A percentile compares a stretch with the other conserved stretches of the same genome.
These are phyloP conservation scores for Neomorphus geoffroyi DNA, from an alignment of 2,797 vertebrate species.

Conservation along the genomic window DNA sequence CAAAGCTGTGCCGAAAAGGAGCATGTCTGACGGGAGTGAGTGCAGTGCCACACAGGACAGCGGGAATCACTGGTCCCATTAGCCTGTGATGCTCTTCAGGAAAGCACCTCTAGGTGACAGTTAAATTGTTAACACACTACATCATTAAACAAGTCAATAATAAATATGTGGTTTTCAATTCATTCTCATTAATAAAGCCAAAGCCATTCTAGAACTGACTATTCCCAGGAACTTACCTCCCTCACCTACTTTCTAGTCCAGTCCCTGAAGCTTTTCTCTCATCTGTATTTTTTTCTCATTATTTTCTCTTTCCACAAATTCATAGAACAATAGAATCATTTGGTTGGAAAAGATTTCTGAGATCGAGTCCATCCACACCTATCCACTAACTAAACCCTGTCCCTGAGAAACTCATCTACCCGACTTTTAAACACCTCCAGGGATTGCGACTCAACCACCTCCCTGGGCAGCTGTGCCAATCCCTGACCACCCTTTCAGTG, in stretches of 20 bases:
- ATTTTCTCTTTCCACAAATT: slow-evolving; percentile 26
- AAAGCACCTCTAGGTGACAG: not conserved
- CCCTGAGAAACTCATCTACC: no score
- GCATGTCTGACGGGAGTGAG: not conserved
- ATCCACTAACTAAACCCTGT: no score
- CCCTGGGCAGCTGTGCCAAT: no score
- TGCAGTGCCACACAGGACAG: not conserved
- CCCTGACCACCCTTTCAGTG: no score
- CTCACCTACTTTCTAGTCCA: slow-evolving; percentile 14
- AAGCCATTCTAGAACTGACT: not conserved
- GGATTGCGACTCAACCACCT: no score
- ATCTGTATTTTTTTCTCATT: slow-evolving; percentile 40
- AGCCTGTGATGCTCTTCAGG: not conserved
- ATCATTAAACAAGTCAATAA: not conserved
- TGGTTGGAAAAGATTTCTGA: no score
- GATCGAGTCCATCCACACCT: no score
- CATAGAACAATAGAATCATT: no score
- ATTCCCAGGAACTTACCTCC: not conserved
- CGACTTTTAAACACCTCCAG: no score
- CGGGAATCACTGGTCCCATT: not conserved
- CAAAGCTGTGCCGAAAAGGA: not conserved
- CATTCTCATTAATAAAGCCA: not conserved
- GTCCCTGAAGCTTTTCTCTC: not conserved
- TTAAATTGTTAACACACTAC: not conserved
- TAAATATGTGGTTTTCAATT: slow-evolving; percentile 11